Conservation (phyloP, 2,113 vertebrate genomes). For the Nymphicus hollandicus region DNA sequence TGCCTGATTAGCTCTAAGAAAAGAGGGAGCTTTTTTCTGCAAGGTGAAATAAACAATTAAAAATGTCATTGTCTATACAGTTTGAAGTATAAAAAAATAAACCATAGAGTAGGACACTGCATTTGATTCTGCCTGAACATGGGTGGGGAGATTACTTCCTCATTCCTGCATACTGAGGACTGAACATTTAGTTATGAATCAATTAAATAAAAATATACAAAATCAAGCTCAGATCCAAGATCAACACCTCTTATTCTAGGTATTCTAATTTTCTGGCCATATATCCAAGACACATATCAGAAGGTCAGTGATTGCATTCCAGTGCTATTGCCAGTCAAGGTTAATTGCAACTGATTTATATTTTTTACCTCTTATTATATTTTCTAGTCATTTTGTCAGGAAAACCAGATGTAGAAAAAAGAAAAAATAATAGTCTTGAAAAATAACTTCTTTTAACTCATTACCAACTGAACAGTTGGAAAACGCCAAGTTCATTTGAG, state of each 20-base stretch:
- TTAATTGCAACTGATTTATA: background rate
- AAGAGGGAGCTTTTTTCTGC: background rate
- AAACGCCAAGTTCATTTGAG: background rate
- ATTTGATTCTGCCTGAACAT: constrained; percentile 1
- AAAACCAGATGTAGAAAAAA: background rate
- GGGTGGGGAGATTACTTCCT: background rate
- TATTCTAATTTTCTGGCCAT: background rate
- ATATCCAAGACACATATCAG: background rate
- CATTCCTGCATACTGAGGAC: background rate
- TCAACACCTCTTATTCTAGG: background rate
- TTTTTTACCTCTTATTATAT: background rate
- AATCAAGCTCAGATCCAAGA: constrained; percentile 22
- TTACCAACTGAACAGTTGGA: background rate
- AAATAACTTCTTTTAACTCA: background rate
- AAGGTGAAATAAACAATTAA: background rate
- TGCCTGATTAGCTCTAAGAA: background rate
- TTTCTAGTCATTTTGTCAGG: background rate
- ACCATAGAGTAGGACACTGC: background rate
- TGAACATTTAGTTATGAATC: background rate
- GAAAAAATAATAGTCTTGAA: rapidly evolving
- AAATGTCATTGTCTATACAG: background rate
- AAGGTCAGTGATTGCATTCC: background rate
- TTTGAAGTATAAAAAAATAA: background rate
- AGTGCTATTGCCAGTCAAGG: background rate
- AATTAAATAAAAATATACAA: constrained; percentile 17